Conservation (phyloP, 2,888 invertebrate genomes). For the Auanema sp. region DNA sequence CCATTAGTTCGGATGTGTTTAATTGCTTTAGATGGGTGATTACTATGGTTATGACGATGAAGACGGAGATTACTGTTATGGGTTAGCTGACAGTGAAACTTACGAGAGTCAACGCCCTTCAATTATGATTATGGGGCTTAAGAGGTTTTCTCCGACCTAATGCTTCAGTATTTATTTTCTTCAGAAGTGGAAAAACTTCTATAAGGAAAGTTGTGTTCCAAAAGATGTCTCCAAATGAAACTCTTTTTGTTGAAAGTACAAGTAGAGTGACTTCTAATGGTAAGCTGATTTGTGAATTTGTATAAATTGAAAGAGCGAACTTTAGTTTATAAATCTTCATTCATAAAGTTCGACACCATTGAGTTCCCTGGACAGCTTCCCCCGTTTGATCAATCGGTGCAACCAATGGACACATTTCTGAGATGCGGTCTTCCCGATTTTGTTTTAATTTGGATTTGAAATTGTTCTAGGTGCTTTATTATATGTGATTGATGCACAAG, state of each 20-base stretch:
- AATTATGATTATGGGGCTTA: constrained; percentile 62
- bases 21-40: too few species aligned
- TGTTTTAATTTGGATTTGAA: constrained; percentile 4
- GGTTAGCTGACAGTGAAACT: constrained; percentile 43
- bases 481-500: constrained; percentile 96
- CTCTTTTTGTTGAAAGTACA: constrained; percentile 94
- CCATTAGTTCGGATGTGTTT: too few species aligned
- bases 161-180: constrained; percentile 13
- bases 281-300: constrained; percentile 50
- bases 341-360: constrained; percentile 99
- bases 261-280: constrained; percentile 94
- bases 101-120: constrained; percentile 50
- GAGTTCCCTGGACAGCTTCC: constrained; percentile 95
- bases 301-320: constrained; percentile 3
- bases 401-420: constrained; percentile 24
- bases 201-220: constrained; percentile 99
- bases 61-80: constrained; percentile 49
- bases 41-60: constrained; percentile 23
- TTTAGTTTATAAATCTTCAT: constrained; percentile 88
- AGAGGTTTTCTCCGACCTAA: constrained; percentile 39
- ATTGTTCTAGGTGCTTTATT: constrained; percentile 85
- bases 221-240: constrained; percentile 99
- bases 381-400: constrained; percentile 27
- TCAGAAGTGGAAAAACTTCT: constrained; percentile 92
- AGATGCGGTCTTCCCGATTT: constrained; percentile 25